Evolutionary conservation across 2,888 invertebrate genomes (phyloP), one percentile per base, ranked within the genome.

Genomic region (Heliconius sara): DNA sequence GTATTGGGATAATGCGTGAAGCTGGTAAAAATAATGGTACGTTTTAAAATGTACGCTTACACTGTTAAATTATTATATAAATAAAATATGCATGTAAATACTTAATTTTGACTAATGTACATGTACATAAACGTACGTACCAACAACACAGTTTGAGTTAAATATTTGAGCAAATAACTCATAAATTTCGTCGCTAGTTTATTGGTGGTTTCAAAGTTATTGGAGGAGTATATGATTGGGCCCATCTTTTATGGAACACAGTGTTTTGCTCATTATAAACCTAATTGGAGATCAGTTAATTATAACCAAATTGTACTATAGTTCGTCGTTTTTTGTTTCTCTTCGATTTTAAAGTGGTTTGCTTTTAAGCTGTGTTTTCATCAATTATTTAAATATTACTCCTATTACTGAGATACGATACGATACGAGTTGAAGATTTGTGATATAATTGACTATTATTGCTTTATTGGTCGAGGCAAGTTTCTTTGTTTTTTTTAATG

Each of bases 91-190:
- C 22, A 22, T 2, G 9, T 39, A 10, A 1, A 76, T 66, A 77
- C 25, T 82, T 79, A 82, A 82, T 82, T 80, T 80, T 82, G 79
- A 82, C 80, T 76, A 80, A 80, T 79, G 30, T 71, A 47, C 65
- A 65, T 27, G 47, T 16, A 47, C n/a, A 60, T 22, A 60, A n/a
- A 77, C 73, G 47, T 71, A 30, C 74, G 74, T 39, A 66, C 43
- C 43, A 68, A 77, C 63, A 71, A 72, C 72, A 79, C 71, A 68
- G 76, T 76, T 72, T 74, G 78, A 70, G 78, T 66, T 78, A 80
- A 81, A 78, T 80, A 81, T 80, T 80, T 79, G 67, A 76, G 30
- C 66, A 77, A 76, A 76, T 76, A 78, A 80, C 43, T 70, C 43
- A 70, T 79, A 79, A 70, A 79, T 79, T 66, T 74, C 30, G 25